Percentiles rank a stretch among this genome's conserved stretches.
Evolutionary conservation across 2,888 invertebrate species (phyloP).

Genomic region (Xylota sylvarum): DNA sequence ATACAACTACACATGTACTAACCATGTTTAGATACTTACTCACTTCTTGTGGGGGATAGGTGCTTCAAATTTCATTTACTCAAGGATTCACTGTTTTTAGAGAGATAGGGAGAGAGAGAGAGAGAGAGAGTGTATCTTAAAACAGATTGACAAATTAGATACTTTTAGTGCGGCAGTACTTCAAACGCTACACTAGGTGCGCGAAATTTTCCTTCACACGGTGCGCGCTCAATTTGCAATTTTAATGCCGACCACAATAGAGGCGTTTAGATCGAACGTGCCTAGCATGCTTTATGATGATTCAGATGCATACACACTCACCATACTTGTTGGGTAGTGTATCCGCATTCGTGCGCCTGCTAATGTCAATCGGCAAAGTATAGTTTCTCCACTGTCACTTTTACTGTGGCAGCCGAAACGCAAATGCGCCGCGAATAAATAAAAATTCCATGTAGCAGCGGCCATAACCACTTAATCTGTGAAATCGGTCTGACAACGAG

Average conservation of each 20-base stretch:
- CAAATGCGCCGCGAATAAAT: slow-evolving; percentile 33
- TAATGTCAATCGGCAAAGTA: slow-evolving; percentile 38
- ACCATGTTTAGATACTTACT: neutral
- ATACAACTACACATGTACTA: neutral
- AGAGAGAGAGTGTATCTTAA: slow-evolving; percentile 32
- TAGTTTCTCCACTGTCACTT: slow-evolving; percentile 56
- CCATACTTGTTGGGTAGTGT: neutral
- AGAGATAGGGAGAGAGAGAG: slow-evolving; percentile 22
- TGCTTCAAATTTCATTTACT: slow-evolving; percentile 58
- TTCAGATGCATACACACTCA: slow-evolving; percentile 44
- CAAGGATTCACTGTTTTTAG: slow-evolving; percentile 49
- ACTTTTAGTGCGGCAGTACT: slow-evolving; percentile 44
- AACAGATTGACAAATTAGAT: slow-evolving; percentile 71
- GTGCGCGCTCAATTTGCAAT: slow-evolving; percentile 65
- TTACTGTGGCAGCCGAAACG: slow-evolving; percentile 24
- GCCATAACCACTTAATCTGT: slow-evolving; percentile 61
- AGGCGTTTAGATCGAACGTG: slow-evolving; percentile 75
- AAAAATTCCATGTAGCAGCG: slow-evolving; percentile 39
- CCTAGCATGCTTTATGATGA: slow-evolving; percentile 58
- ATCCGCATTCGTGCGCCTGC: slow-evolving; percentile 71
- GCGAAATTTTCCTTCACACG: slow-evolving; percentile 58
- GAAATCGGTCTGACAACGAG: slow-evolving; percentile 47
- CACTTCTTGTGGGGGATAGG: slow-evolving; percentile 22
- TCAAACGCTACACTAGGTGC: slow-evolving; percentile 59
- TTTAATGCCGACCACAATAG: slow-evolving; percentile 71